Base-by-base conservation (phyloP, 2,113 vertebrate genomes). In the Festucalex cinctus region DNA sequence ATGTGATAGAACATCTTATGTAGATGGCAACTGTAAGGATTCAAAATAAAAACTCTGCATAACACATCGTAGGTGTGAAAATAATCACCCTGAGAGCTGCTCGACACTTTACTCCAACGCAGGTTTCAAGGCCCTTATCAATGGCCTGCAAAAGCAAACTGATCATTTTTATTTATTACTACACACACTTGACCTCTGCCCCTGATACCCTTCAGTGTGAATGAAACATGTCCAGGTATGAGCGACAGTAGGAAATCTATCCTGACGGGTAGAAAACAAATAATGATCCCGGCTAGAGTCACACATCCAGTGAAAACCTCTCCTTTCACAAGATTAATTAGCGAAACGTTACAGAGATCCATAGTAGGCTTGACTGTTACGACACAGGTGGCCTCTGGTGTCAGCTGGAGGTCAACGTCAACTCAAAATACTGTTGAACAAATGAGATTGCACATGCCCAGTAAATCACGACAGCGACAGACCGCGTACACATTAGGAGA, bases 321-420 rank as follows among this genome's bases (percentile, higher is more conserved):
- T 66, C 51, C 46, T 66, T 74, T 81, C 62, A 71, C 53, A 24
- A 62, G 53, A 80, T 83, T 66, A 79, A 85, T 83, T 80, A 81
- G 37, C 26, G 37, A 65, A 68, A 81, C 53, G 65, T 61, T 67
- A 68, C 61, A 66, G 36, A 60, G 61, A 69, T 65, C 63, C 65
- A 63, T 36, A 73, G 19, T 8, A 10, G 54, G 19, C 51, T 17
- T 54, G 63, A 71, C 46, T 0, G 14, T 17, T 32, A 9, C 20
- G n/a, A 71, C 65, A 32, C 20, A 22, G 13, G 74, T 61, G 44
- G 64, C 46, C 37, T 63, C 61, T 9, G 32, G 56, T 39, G 46
- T 57, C 36, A 67, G 49, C 69, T 37, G 22, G 54, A 64, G 71
- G 74, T 72, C 67, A 69, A 53, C 35, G 68, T 66, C 46, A 69